Evolutionary conservation across 2,888 invertebrate genomes (phyloP).

Genomic region (Griposia aprilina): DNA sequence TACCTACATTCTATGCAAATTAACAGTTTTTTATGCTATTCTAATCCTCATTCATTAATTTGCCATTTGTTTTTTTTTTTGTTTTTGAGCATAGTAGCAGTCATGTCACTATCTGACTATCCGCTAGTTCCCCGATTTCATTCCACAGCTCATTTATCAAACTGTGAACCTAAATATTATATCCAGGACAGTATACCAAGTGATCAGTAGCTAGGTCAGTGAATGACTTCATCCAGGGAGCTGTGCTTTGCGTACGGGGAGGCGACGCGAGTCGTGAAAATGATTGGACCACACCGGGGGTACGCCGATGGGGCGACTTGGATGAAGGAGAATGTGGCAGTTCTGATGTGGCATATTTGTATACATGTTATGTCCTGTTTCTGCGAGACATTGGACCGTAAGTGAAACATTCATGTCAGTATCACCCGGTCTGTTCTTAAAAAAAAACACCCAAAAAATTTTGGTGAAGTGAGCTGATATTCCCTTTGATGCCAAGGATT

Average conservation of each 20-base stretch:
- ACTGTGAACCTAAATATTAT: not conserved
- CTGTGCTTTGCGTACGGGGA: conserved; percentile 70
- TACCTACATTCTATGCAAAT: not conserved
- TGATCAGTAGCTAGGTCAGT: conserved; percentile 48
- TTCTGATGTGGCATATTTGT: conserved; percentile 61
- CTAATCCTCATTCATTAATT: too few species aligned
- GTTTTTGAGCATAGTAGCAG: not conserved
- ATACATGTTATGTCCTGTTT: not conserved
- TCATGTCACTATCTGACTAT: not conserved
- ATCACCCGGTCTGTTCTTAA: too few species aligned
- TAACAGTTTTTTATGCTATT: too few species aligned
- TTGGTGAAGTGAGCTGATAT: too few species aligned
- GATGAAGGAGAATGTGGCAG: conserved; percentile 21
- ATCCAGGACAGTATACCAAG: not conserved
- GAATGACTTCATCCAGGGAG: not conserved
- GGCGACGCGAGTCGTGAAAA: conserved; percentile 63
- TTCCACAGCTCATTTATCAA: not conserved
- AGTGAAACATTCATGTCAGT: too few species aligned
- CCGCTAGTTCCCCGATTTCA: too few species aligned
- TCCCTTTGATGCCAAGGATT: too few species aligned
- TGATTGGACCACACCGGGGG: conserved; percentile 84
- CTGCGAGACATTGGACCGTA: not conserved
- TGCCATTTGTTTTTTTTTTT: too few species aligned
- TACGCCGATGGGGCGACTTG: conserved; percentile 63
- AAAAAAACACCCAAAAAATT: too few species aligned